A percentile compares a stretch with the other conserved stretches of the same genome.
phyloP scores from a whole-genome alignment of 1,140 invertebrate species.

The Maconellicoccus hirsutus region DNA sequence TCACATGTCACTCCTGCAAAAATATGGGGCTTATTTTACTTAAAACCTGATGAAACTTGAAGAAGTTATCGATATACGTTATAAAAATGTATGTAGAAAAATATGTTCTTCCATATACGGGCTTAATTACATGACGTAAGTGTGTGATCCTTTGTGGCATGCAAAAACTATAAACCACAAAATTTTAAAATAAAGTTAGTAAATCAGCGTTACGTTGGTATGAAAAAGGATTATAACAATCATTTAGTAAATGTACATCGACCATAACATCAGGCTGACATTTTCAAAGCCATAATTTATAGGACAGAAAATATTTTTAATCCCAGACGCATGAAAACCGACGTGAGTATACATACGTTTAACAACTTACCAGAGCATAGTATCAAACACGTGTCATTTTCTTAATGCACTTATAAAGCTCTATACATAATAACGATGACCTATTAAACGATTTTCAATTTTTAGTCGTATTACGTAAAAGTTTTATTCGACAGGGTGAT shows the following conservation, averaged over 20 bases:
- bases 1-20: too few relatives aligned
- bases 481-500: too few relatives aligned
- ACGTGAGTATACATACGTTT: neutral
- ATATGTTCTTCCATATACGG: too few relatives aligned
- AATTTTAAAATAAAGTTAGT: neutral
- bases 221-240: neutral
- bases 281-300: neutral
- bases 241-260: neutral
- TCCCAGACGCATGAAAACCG: neutral
- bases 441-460: neutral
- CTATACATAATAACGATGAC: neutral
- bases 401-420: neutral
- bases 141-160: too few relatives aligned
- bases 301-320: slow-evolving; percentile 1
- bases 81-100: too few relatives aligned
- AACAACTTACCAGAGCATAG: neutral
- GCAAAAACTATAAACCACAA: too few relatives aligned
- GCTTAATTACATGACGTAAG: too few relatives aligned
- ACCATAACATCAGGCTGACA: neutral
- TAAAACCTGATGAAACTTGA: too few relatives aligned
- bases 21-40: too few relatives aligned
- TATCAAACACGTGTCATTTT: slow-evolving; percentile 5
- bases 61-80: too few relatives aligned
- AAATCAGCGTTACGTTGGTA: neutral
- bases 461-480: too few relatives aligned